Percentiles rank a stretch among this genome's conserved stretches.
phyloP scores from a whole-genome alignment of 1,140 invertebrate species.

The Hirudo medicinalis region DNA sequence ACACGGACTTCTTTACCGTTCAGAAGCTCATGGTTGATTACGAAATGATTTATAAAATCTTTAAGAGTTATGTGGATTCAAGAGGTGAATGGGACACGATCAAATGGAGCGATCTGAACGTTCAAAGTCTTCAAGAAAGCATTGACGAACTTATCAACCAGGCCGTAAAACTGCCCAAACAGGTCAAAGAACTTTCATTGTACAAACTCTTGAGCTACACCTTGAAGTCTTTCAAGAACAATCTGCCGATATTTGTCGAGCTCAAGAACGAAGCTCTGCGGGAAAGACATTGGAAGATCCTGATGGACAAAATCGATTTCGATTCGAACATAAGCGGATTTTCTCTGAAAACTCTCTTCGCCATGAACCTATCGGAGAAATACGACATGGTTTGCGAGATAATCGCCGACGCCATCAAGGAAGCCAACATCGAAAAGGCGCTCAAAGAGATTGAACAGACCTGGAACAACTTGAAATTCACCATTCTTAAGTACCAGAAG shows the following conservation, averaged over 20 bases:
- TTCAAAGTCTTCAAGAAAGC: conserved; percentile 63
- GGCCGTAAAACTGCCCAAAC: conserved; percentile 52
- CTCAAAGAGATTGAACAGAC: conserved; percentile 57
- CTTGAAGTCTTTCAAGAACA: conserved; percentile 74
- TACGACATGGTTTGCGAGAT: conserved; percentile 67
- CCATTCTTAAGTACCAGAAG: conserved; percentile 44
- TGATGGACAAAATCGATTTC: conserved; percentile 66
- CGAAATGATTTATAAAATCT: conserved; percentile 57
- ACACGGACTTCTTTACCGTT: conserved; percentile 56
- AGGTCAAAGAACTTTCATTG: conserved; percentile 46
- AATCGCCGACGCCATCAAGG: conserved; percentile 71
- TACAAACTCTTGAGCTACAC: conserved; percentile 57
- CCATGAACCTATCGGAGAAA: conserved; percentile 71
- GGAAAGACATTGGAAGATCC: conserved; percentile 66
- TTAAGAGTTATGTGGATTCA: conserved; percentile 38
- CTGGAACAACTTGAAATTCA: conserved; percentile 61
- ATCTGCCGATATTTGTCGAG: conserved; percentile 73
- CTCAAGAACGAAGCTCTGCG: conserved; percentile 76
- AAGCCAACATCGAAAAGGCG: conserved; percentile 65
- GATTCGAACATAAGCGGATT: conserved; percentile 73
- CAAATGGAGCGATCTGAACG: conserved; percentile 70
- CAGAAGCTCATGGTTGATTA: conserved; percentile 60
- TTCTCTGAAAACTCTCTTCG: conserved; percentile 76
- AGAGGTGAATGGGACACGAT: conserved; percentile 68
- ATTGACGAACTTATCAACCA: conserved; percentile 62